Percentiles rank a stretch among this genome's conserved stretches.
Conservation (phyloP, 2,888 invertebrate genomes). For the Theretra japonica region DNA sequence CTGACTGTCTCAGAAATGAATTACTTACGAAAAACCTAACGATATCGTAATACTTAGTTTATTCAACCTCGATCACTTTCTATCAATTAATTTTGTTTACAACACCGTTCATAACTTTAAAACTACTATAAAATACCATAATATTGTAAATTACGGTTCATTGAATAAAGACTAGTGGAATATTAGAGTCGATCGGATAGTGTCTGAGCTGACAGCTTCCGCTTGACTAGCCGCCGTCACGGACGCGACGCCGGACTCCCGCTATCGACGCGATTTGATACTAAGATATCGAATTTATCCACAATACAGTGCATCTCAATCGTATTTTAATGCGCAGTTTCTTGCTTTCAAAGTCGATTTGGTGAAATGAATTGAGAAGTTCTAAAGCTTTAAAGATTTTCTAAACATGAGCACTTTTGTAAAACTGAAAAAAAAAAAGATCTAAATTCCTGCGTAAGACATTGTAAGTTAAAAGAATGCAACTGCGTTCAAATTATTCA, state of each 20-base stretch:
- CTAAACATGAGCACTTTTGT: too few species aligned
- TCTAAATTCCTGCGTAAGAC: too few species aligned
- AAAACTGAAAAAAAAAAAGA: too few species aligned
- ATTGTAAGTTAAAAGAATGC: not conserved
- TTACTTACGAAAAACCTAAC: too few species aligned
- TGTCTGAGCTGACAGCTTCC: constrained; percentile 57
- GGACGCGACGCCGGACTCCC: constrained; percentile 34
- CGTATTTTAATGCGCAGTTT: not conserved
- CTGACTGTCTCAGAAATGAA: too few species aligned
- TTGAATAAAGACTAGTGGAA: constrained; percentile 36
- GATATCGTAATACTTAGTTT: too few species aligned
- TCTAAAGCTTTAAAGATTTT: too few species aligned
- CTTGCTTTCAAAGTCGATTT: not conserved
- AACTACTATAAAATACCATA: not conserved
- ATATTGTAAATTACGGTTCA: constrained; percentile 18
- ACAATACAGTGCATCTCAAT: not conserved
- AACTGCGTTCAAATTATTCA: too few species aligned
- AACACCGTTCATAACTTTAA: not conserved
- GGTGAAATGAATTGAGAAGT: too few species aligned
- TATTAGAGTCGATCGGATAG: constrained; percentile 42
- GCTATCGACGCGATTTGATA: constrained; percentile 42
- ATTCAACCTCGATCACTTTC: too few species aligned
- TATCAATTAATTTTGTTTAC: not conserved
- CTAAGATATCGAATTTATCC: constrained; percentile 44
- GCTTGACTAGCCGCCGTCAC: constrained; percentile 47